Conservation (phyloP, 1,140 invertebrate genomes). For the Drosophila sp. region DNA sequence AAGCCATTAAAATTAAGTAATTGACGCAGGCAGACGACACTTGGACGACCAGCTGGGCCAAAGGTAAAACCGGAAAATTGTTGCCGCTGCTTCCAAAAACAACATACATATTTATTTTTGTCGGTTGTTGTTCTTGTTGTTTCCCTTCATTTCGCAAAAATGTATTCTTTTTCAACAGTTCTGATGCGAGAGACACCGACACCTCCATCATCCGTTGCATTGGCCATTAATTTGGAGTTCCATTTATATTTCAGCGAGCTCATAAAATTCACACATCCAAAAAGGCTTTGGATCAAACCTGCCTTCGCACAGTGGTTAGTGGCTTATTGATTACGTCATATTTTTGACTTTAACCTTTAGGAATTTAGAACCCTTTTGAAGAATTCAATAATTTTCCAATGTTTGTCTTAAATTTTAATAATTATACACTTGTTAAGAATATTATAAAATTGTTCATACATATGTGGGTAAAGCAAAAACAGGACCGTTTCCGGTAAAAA, state of each 20-base stretch:
- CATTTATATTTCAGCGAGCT: slow-evolving; percentile 58
- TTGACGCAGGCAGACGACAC: slow-evolving; percentile 55
- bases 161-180: slow-evolving; percentile 5
- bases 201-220: slow-evolving; percentile 4
- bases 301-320: slow-evolving; percentile 25
- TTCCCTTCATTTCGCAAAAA: slow-evolving; percentile 7
- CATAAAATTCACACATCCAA: slow-evolving; percentile 62
- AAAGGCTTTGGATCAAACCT: slow-evolving; percentile 13
- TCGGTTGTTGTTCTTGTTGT: not conserved
- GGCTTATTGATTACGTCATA: not conserved
- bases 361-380: too few species aligned
- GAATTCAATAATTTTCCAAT: too few species aligned
- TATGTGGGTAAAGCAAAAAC: too few species aligned
- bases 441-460: too few species aligned
- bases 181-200: not conserved
- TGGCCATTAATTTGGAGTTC: slow-evolving; percentile 61
- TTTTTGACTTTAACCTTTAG: not conserved
- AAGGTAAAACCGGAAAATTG: slow-evolving; percentile 58
- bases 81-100: slow-evolving; percentile 14
- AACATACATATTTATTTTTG: slow-evolving; percentile 6
- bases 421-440: too few species aligned
- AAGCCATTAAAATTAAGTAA: slow-evolving; percentile 71
- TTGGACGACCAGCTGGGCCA: slow-evolving; percentile 24
- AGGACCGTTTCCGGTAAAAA: too few species aligned
- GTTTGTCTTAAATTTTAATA: too few species aligned